phyloP scores from a whole-genome alignment of 2,113 vertebrate genomes.

The Corythornis cristatus region DNA sequence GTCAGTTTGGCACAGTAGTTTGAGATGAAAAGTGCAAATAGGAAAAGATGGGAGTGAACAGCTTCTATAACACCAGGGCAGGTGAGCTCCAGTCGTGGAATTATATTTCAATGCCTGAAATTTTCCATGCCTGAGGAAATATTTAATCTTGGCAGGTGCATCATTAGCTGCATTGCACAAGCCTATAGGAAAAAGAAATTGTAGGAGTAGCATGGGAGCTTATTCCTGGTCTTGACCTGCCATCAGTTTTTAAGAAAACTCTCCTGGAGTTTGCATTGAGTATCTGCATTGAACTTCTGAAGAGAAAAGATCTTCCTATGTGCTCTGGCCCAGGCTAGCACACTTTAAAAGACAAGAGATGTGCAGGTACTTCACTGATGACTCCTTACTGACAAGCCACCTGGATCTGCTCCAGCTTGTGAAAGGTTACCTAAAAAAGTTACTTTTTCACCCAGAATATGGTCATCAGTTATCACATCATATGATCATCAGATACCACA shows the following conservation, averaged over 20 bases:
- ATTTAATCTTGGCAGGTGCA: neutral
- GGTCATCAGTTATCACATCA: neutral
- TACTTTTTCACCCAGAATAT: neutral
- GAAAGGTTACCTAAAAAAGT: neutral
- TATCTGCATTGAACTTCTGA: neutral
- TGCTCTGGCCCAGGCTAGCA: neutral
- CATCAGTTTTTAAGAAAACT: neutral
- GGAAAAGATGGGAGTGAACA: neutral
- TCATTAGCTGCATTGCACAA: neutral
- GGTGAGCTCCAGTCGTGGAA: neutral
- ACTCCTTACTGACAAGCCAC: neutral
- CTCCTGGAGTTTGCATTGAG: neutral
- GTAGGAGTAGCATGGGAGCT: neutral
- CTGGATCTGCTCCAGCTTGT: neutral
- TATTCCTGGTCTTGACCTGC: neutral
- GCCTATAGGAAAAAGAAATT: neutral
- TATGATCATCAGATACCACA: neutral
- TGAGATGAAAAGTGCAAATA: neutral
- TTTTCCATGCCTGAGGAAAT: constrained; percentile 19
- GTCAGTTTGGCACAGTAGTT: constrained; percentile 15
- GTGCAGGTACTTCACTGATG: neutral
- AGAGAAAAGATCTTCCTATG: neutral
- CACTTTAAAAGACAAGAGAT: neutral
- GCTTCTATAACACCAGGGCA: neutral
- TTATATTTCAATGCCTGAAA: neutral